Percentiles rank a stretch among this genome's conserved stretches.
These are phyloP conservation scores for Desoria tigrina DNA, from an alignment of 2,888 invertebrate genomes.

Conservation along the genomic window DNA sequence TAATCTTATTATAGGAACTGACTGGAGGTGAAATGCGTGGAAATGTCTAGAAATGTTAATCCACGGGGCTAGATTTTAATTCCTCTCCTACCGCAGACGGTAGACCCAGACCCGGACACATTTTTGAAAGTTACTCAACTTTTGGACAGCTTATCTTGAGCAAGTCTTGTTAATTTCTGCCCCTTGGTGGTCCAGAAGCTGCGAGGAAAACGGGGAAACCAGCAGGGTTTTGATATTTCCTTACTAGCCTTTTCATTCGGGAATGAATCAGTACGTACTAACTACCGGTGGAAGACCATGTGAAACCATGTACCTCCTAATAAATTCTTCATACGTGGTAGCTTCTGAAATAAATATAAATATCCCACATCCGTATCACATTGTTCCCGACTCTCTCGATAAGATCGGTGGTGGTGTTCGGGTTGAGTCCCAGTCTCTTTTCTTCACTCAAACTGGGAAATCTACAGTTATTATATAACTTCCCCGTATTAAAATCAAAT, in stretches of 20 bases:
- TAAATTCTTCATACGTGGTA: conserved; percentile 4
- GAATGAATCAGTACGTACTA: too few relatives aligned
- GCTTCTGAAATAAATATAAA: conserved; percentile 8
- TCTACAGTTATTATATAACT: conserved; percentile 7
- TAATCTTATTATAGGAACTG: too few relatives aligned
- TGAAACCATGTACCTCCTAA: background rate
- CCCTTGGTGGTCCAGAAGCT: background rate
- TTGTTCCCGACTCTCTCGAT: background rate
- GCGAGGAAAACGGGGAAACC: background rate
- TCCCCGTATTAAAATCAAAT: background rate
- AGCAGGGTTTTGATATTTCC: conserved; percentile 6
- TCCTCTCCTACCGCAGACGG: too few relatives aligned
- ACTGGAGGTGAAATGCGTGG: too few relatives aligned
- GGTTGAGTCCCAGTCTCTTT: background rate
- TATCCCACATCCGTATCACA: conserved; percentile 11
- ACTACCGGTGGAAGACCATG: too few relatives aligned
- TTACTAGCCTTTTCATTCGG: too few relatives aligned
- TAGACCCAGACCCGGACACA: too few relatives aligned
- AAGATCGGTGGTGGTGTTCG: background rate
- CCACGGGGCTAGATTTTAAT: too few relatives aligned
- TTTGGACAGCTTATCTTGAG: background rate
- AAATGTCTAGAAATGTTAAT: too few relatives aligned
- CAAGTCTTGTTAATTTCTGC: conserved; percentile 1
- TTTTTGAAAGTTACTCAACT: too few relatives aligned
- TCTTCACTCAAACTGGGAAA: conserved; percentile 1